Evolutionary conservation across 2,797 vertebrate species (phyloP), one percentile per base, ranked within the genome.

Genomic region (Novumbra hubbsi): DNA sequence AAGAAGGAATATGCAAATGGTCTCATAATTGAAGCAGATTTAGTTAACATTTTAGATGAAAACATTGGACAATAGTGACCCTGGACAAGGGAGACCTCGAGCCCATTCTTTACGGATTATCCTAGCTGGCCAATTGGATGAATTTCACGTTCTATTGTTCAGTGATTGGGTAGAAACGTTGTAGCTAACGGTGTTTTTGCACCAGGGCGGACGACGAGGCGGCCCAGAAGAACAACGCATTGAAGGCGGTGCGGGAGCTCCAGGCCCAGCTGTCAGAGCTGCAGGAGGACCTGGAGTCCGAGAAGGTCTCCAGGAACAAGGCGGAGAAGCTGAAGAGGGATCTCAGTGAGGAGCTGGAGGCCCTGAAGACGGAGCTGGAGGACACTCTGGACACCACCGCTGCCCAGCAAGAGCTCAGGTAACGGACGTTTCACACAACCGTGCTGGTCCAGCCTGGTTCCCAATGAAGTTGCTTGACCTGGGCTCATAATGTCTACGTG

Each of bases 381-480:
- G 98, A 99, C 87, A 99, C 98, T 0, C 89, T 99, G 92, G 98
- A 99, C 68, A 98, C 97, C 73, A 99, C 98, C 0, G 98, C 98
- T 0, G 97, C 98, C 19, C 98, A 99, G 87, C 97, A 99, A 78
- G 98, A 99, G 60, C 94, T 99, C 66, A 97, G 97, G 98, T 98
- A 34, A 60, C 55, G 55, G 11, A 60, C 21, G 55, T 24, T 24
- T 55, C 17, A n/a, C 52, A 55, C 4, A 19, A 3, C 49, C 19
- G 52, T 55, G n/a, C n/a, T 55, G 52, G 7, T 55, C 19, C 21
- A 38, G 34, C 34, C 34, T 38, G 34, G 34, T 38, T 38, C 5
- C 34, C 34, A 4, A 38, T 38, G 0, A 3, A 38, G 34, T 38
- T 38, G 34, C 34, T 38, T 4, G 34, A 38, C 4, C 34, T 7